phyloP scores from a whole-genome alignment of 1,140 invertebrate genomes.

The Lutraria rhynchaena region DNA sequence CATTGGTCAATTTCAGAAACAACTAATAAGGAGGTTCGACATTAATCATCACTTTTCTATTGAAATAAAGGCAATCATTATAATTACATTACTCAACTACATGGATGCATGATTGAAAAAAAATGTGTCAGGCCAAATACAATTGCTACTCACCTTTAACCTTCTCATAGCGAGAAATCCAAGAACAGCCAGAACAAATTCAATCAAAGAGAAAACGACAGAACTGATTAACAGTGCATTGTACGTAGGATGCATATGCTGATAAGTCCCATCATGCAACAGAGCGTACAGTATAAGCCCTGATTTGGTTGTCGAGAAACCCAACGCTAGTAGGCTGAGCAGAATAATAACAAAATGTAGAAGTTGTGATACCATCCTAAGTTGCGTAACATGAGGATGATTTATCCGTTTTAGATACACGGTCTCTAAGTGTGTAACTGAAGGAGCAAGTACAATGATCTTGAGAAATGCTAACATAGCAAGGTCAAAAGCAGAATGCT shows the following conservation, averaged over 20 bases:
- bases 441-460: slow-evolving; percentile 60
- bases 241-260: slow-evolving; percentile 76
- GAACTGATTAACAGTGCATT: slow-evolving; percentile 74
- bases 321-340: slow-evolving; percentile 62
- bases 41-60: too few relatives aligned
- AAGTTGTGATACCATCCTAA: slow-evolving; percentile 44
- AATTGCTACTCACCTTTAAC: slow-evolving; percentile 58
- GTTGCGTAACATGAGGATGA: slow-evolving; percentile 55
- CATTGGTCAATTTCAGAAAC: too few relatives aligned
- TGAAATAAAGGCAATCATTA: too few relatives aligned
- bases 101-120: too few relatives aligned
- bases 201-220: slow-evolving; percentile 68
- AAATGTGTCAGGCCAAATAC: too few relatives aligned
- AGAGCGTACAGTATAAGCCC: slow-evolving; percentile 71
- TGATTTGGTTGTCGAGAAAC: slow-evolving; percentile 70
- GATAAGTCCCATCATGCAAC: slow-evolving; percentile 68
- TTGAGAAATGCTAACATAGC: slow-evolving; percentile 71
- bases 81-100: too few relatives aligned
- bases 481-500: slow-evolving; percentile 78
- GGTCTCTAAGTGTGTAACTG: slow-evolving; percentile 68
- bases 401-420: slow-evolving; percentile 66
- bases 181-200: slow-evolving; percentile 65
- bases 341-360: slow-evolving; percentile 61
- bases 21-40: too few relatives aligned
- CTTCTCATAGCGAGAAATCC: slow-evolving; percentile 69